Evolutionary conservation across 1,140 invertebrate genomes (phyloP).

Genomic region (Cotesia vestalis): DNA sequence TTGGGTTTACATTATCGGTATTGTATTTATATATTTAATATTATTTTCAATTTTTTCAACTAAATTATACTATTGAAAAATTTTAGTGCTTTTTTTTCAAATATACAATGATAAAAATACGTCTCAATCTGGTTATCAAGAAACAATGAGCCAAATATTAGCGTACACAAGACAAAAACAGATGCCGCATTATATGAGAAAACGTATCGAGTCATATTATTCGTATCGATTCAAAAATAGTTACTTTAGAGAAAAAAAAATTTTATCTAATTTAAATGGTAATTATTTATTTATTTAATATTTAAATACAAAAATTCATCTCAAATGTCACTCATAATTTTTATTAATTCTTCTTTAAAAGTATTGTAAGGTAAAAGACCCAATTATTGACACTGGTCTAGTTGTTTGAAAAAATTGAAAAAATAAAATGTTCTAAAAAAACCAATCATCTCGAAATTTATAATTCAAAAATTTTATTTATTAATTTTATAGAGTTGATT

Average conservation of each 20-base stretch:
- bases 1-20: slow-evolving; percentile 57
- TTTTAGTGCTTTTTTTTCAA: slow-evolving; percentile 54
- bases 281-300: background rate
- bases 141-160: slow-evolving; percentile 56
- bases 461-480: too few species aligned
- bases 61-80: slow-evolving; percentile 8
- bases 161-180: slow-evolving; percentile 59
- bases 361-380: too few species aligned
- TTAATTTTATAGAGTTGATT: too few species aligned
- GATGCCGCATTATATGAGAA: slow-evolving; percentile 54
- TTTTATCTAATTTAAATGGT: slow-evolving; percentile 56
- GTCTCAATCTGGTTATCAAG: slow-evolving; percentile 54
- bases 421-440: too few species aligned
- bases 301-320: too few species aligned
- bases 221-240: slow-evolving; percentile 54
- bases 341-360: too few species aligned
- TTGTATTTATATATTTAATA: slow-evolving; percentile 28
- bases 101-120: slow-evolving; percentile 48
- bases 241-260: slow-evolving; percentile 56
- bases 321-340: too few species aligned
- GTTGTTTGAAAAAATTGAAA: too few species aligned
- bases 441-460: too few species aligned
- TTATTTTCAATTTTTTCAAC: background rate
- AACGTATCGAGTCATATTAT: slow-evolving; percentile 55
- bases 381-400: too few species aligned